These are phyloP conservation scores for Drosophila ercepeae DNA, from an alignment of 1,140 invertebrate genomes.

Conservation along the genomic window DNA sequence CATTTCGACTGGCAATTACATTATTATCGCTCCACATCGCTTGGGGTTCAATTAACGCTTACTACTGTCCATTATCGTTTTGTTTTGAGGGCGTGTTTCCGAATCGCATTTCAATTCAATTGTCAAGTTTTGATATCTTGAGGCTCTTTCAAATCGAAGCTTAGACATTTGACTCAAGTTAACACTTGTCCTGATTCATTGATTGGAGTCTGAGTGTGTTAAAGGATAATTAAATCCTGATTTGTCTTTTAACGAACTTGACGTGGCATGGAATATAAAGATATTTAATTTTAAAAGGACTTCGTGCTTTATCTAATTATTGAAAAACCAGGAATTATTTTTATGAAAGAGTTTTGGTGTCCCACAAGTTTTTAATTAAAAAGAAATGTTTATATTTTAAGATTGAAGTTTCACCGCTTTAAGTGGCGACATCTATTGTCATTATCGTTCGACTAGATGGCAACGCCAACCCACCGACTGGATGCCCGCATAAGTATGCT, in stretches of 20 bases:
- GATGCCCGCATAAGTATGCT: background rate
- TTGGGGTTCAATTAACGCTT: constrained; percentile 80
- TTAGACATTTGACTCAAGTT: constrained; percentile 20
- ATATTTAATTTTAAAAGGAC: no score
- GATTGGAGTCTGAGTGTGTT: background rate
- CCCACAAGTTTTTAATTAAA: no score
- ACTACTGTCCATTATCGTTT: constrained; percentile 76
- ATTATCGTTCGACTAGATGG: background rate
- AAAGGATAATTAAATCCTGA: background rate
- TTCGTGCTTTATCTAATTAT: no score
- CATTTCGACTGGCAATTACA: constrained; percentile 65
- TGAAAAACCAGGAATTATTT: no score
- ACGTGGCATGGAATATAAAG: background rate
- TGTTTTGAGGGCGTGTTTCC: constrained; percentile 60
- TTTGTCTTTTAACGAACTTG: background rate
- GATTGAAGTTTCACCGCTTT: background rate
- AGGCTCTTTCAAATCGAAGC: constrained; percentile 42
- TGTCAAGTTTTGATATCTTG: constrained; percentile 58
- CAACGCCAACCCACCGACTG: background rate
- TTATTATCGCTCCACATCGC: constrained; percentile 65
- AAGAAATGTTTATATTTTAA: no score
- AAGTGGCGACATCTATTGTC: background rate
- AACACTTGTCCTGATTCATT: constrained; percentile 26
- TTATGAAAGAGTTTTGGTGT: no score
- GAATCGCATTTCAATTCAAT: constrained; percentile 58